Conservation (phyloP, 1,140 invertebrate species). For the Penaeus vannamei region DNA sequence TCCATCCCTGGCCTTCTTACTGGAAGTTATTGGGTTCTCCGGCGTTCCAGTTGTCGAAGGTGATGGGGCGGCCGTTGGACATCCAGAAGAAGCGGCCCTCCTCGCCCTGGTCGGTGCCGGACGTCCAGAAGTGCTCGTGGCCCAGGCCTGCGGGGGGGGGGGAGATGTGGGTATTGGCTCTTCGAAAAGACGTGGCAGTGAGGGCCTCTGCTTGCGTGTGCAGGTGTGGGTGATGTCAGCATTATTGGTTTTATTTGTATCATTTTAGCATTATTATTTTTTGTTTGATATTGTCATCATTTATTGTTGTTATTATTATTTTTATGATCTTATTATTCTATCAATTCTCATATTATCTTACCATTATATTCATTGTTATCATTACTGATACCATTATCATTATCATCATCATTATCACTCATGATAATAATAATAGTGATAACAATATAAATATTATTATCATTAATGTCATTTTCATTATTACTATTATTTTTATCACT, state of each 20-base stretch:
- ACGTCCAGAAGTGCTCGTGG: slow-evolving; percentile 93
- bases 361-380: too few species aligned
- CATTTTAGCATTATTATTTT: too few species aligned
- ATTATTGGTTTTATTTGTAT: neutral
- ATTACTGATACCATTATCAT: too few species aligned
- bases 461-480: too few species aligned
- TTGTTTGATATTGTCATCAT: too few species aligned
- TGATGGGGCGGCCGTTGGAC: slow-evolving; percentile 88
- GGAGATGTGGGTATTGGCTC: neutral
- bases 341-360: too few species aligned
- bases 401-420: too few species aligned
- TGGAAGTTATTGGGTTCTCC: slow-evolving; percentile 72
- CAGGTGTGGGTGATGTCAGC: neutral
- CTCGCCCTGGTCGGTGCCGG: slow-evolving; percentile 90
- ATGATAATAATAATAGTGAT: too few species aligned
- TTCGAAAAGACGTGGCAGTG: neutral
- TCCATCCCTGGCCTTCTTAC: neutral
- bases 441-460: too few species aligned
- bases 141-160: slow-evolving; percentile 79
- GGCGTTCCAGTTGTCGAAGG: slow-evolving; percentile 93
- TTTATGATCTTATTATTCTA: too few species aligned
- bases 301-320: too few species aligned
- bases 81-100: slow-evolving; percentile 93
- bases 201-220: neutral
- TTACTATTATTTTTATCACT: too few species aligned